Conservation (phyloP, 2,797 vertebrate genomes). For the Mareca strepera region DNA sequence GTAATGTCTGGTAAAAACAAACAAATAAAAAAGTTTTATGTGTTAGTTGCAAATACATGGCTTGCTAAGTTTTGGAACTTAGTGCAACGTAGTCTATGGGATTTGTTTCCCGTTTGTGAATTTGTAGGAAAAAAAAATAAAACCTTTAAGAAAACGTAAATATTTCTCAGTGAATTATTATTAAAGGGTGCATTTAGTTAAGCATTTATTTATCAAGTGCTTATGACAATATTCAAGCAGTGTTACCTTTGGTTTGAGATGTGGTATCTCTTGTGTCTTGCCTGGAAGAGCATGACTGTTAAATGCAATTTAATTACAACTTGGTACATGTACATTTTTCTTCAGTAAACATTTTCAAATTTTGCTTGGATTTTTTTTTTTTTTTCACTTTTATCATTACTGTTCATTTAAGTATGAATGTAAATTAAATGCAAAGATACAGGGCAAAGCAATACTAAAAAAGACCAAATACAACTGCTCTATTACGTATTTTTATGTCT, state of each 20-base stretch:
- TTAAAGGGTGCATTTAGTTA: neutral
- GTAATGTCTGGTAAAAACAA: constrained; percentile 46
- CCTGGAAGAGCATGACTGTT: neutral
- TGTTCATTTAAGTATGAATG: neutral
- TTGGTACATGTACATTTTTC: neutral
- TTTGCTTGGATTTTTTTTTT: neutral
- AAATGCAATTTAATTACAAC: neutral
- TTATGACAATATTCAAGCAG: neutral
- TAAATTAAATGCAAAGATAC: neutral
- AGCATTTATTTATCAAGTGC: neutral
- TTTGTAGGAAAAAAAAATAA: neutral
- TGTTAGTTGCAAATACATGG: neutral
- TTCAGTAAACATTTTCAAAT: neutral
- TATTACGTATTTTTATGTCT: neutral
- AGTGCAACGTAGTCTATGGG: neutral
- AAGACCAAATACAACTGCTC: neutral
- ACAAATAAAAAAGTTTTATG: neutral
- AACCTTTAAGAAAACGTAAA: neutral
- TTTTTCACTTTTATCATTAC: neutral
- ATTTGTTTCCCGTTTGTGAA: neutral
- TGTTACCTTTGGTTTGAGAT: neutral
- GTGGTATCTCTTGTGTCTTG: neutral
- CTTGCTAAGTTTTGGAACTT: neutral
- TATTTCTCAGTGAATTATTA: neutral
- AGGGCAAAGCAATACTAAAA: neutral